Base-by-base conservation (phyloP, 2,797 vertebrate genomes). In the Threskiornis aethiopicus region DNA sequence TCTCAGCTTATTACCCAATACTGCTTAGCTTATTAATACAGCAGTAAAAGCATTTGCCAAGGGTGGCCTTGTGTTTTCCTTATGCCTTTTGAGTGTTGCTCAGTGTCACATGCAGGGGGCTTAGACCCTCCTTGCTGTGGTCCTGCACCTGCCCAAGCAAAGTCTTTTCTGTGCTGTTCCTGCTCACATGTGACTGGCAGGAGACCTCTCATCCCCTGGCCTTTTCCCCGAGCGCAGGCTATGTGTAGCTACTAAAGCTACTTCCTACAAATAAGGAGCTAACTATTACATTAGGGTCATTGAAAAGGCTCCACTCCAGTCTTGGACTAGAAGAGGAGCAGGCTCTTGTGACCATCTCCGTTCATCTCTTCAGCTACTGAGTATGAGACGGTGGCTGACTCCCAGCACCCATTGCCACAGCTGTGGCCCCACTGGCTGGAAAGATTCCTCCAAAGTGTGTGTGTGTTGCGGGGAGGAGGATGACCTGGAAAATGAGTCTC, bases 191-290 rank as follows among this genome's bases (percentile, higher is more conserved):
- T 2, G 5, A 37, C 10, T 16, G 49, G 47, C 28, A 70, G 51
- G 31, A 51, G 18, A 39, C 21, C 8, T 16, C 51, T 46, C 12
- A 19, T 13, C 3, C 22, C 29, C 9, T 0, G 2, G 14, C n/a
- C 22, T 70, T 21, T 55, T 80, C 31, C 35, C 37, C 0, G 8
- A 54, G 65, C 35, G 22, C 16, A 59, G n/a, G 10, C 11, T 49
- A 6, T 0, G 5, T 31, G 49, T 28, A 77, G 64, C 59, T 83
- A 8, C n/a, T 51, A 39, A 31, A 66, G 13, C 44, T 70, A 16
- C 47, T 64, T 77, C 71, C 59, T 57, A 65, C 28, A 70, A 64
- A 33, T 25, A 59, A 35, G 31, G 22, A 87, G 47, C 17, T 47
- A 21, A 29, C 22, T 33, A 4, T 52, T 75, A 42, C 20, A 57